Evolutionary conservation across 2,888 invertebrate genomes (phyloP).

Genomic region (Dynastes grantii): DNA sequence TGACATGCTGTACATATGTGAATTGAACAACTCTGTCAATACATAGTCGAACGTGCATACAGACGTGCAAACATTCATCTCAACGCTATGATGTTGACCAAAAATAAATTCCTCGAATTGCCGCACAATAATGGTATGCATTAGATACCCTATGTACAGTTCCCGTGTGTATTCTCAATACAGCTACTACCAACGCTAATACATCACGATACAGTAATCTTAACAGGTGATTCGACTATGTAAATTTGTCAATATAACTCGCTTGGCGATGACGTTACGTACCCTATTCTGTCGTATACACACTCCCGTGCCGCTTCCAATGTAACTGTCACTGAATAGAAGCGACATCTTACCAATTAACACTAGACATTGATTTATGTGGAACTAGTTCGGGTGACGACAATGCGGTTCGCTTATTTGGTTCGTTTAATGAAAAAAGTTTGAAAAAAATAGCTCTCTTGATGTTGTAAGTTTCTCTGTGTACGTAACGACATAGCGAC

Average conservation of each 20-base stretch:
- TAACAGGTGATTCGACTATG: slow-evolving; percentile 21
- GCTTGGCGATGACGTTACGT: slow-evolving; percentile 17
- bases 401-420: neutral
- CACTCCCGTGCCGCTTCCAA: neutral
- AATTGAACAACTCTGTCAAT: neutral
- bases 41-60: neutral
- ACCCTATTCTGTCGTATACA: neutral
- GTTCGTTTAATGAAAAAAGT: neutral
- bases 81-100: neutral
- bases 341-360: slow-evolving; percentile 14
- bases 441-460: neutral
- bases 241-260: slow-evolving; percentile 30
- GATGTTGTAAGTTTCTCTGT: too few relatives aligned
- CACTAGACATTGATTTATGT: slow-evolving; percentile 12
- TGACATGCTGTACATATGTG: too few relatives aligned
- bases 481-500: too few relatives aligned
- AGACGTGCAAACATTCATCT: neutral
- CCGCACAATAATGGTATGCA: neutral
- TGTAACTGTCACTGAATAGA: slow-evolving; percentile 2
- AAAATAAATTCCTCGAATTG: slow-evolving; percentile 3
- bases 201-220: slow-evolving; percentile 9
- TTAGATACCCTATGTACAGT: neutral
- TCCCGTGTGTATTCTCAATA: neutral
- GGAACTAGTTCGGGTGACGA: slow-evolving; percentile 2
- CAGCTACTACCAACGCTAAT: slow-evolving; percentile 7